Base-by-base conservation (phyloP, 2,797 vertebrate genomes). In the Mallotus villosus region DNA sequence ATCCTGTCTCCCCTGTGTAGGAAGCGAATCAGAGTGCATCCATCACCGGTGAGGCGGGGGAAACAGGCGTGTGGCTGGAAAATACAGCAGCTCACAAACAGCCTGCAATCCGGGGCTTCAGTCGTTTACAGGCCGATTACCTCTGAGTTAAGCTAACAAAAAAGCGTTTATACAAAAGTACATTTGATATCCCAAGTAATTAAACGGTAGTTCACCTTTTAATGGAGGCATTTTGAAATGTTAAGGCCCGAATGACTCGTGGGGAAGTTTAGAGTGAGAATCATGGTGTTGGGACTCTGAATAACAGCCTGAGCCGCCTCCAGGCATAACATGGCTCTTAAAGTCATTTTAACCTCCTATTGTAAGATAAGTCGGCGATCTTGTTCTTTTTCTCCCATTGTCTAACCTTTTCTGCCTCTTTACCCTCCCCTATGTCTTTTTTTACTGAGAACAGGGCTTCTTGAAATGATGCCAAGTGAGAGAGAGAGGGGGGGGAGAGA, bases 391-490 rank as follows among this genome's bases (percentile, higher is more conserved):
- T 64, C 37, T 6, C 61, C 46, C 19, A 12, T 34, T 7, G n/a
- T 19, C 3, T 49, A 53, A 67, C 16, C 46, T n/a, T 25, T 37
- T 67, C 22, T 24, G 5, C 25, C 27, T 62, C 74, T 65, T 76
- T 74, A 74, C 51, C 64, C 49, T 74, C 62, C 67, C 70, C 68
- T 59, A 68, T 70, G 61, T 81, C 74, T 79, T 78, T 71, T 71
- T 67, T 68, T 74, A 67, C 25, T 11, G 22, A 74, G 61, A 82
- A 80, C 78, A 78, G 78, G 71, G 82, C 74, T 71, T 71, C 73
- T 78, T 79, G 73, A 79, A 78, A 82, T 77, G 27, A 41, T 71
- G 81, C 81, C 79, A 83, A 75, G 78, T 64, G 70, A 57, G 70
- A 62, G 72, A 67, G 58, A 66, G 68, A 51, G 53, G 41, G 27